phyloP scores from a whole-genome alignment of 2,888 invertebrate species.

The Pedicia rivosa region DNA sequence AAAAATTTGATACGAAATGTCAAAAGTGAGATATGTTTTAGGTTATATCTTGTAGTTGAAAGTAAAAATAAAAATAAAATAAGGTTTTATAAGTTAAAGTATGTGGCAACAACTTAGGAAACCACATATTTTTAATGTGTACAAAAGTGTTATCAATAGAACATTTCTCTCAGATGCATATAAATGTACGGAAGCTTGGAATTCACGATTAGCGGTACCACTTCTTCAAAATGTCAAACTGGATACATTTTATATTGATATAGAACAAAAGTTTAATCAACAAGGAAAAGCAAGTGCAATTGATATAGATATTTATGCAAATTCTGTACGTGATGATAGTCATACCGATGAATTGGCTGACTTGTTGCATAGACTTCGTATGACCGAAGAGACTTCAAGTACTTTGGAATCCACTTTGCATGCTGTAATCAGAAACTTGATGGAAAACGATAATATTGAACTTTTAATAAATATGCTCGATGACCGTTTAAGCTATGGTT shows the following conservation, averaged over 20 bases:
- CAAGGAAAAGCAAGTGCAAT: constrained; percentile 51
- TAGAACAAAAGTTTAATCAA: constrained; percentile 48
- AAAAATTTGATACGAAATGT: too few species aligned
- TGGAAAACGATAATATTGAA: constrained; percentile 29
- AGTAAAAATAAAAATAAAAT: not conserved
- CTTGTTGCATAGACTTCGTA: constrained; percentile 51
- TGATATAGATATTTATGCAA: constrained; percentile 71
- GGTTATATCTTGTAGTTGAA: not conserved
- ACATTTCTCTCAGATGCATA: constrained; percentile 56
- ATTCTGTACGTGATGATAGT: constrained; percentile 38
- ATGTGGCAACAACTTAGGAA: not conserved
- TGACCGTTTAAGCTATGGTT: constrained; percentile 72
- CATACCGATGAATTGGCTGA: constrained; percentile 58
- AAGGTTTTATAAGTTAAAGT: not conserved
- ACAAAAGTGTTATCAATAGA: constrained; percentile 16
- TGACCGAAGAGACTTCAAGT: constrained; percentile 51
- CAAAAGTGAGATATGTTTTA: not conserved
- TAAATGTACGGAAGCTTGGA: constrained; percentile 55
- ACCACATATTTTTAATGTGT: not conserved
- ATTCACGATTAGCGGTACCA: constrained; percentile 41
- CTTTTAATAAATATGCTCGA: constrained; percentile 56
- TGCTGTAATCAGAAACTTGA: constrained; percentile 51
- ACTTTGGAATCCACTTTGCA: constrained; percentile 68
- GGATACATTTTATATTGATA: constrained; percentile 49
- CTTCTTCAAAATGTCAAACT: constrained; percentile 44